phyloP scores from a whole-genome alignment of 1,140 invertebrate genomes.

The Glossosoma conforme region DNA sequence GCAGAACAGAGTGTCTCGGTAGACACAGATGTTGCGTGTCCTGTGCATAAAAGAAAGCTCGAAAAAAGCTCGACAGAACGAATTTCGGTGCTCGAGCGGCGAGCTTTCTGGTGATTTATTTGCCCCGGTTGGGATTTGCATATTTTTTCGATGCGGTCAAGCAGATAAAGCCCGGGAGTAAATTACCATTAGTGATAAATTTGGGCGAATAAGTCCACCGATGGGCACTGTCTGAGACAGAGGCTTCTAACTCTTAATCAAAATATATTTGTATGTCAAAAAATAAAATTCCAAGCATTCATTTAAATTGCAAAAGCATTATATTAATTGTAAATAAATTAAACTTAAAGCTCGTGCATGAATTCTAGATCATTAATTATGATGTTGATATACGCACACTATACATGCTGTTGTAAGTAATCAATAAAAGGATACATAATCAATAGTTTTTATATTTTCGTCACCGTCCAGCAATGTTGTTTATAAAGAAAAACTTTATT shows the following conservation, averaged over 20 bases:
- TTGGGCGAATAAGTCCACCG: neutral
- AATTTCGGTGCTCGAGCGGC: constrained; percentile 15
- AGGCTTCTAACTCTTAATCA: too few relatives aligned
- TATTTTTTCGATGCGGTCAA: constrained; percentile 29
- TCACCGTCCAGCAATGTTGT: too few relatives aligned
- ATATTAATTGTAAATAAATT: constrained; percentile 19
- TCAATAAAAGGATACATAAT: too few relatives aligned
- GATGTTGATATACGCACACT: too few relatives aligned
- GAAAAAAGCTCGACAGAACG: constrained; percentile 11
- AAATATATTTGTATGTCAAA: too few relatives aligned
- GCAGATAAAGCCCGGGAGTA: constrained; percentile 25
- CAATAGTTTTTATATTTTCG: too few relatives aligned
- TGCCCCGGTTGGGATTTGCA: constrained; percentile 23
- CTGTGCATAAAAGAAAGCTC: constrained; percentile 9
- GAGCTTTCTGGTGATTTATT: constrained; percentile 28
- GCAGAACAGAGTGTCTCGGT: constrained; percentile 10
- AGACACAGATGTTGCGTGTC: constrained; percentile 29
- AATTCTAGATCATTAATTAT: too few relatives aligned
- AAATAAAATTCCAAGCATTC: too few relatives aligned
- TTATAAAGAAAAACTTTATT: too few relatives aligned
- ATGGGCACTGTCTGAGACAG: too few relatives aligned
- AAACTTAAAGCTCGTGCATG: constrained; percentile 7
- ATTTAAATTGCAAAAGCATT: too few relatives aligned
- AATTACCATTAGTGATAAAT: constrained; percentile 29
- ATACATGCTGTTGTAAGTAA: too few relatives aligned